Evolutionary conservation across 2,113 vertebrate genomes (phyloP), one percentile per base, ranked within the genome.

Genomic region (Petroica traversi): DNA sequence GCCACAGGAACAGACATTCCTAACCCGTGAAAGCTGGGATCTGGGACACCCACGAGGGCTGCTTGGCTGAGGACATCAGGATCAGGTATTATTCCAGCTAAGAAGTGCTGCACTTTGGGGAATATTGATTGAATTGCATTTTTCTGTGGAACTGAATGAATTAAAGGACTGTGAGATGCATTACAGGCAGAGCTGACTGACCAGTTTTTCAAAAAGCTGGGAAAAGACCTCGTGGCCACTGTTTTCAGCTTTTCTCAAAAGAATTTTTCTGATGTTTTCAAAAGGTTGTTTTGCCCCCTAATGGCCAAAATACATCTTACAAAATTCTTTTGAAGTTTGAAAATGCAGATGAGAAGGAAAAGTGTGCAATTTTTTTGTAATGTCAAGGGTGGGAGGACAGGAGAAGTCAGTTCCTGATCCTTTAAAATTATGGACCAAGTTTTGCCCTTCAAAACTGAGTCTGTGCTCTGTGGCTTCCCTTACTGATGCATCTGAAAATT

Each of bases 1-100:
- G 9, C 14, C 77, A 12, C 84, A 73, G 74, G 38, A 82, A 63
- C n/a, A 80, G 59, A 48, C 5, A 14, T 34, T 86, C 10, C 67
- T 48, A 26, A 15, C 14, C 4, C 23, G 18, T 25, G 67, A 64
- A 68, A 92, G 25, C 75, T 0, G 0, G 52, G 59, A 58, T 43
- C 82, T 49, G 43, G 52, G 75, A 25, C 34, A 5, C 26, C 26
- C 3, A 2, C 34, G 3, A 74, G 51, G 12, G 49, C 59, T 76
- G n/a, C 48, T 73, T 43, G n/a, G 18, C 34, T 51, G 24, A 81
- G 64, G 34, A 52, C 55, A 8, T 9, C 40, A 9, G 41, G 36
- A 69, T 25, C 93, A 94, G 94, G 96, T 97, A 96, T 29, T 57
- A 19, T 14, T 74, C 14, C 19, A 46, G 29, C 25, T 33, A 28